These are phyloP conservation scores for Cryptus viduatorius DNA, from an alignment of 2,888 invertebrate genomes.

Conservation along the genomic window DNA sequence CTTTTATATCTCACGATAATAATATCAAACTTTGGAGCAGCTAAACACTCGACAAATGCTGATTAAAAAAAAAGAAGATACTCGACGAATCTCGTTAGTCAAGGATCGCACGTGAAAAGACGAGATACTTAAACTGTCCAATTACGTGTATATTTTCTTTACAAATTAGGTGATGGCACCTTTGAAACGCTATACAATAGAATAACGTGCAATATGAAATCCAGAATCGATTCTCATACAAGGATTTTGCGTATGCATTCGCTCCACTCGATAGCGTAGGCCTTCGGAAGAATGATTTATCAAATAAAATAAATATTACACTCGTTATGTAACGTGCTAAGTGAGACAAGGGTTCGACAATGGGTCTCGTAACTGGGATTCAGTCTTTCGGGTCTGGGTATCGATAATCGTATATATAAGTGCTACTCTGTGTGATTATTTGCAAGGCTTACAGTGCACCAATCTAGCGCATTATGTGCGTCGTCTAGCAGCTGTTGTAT, in stretches of 20 bases:
- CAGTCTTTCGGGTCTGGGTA: constrained; percentile 30
- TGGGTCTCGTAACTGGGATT: constrained; percentile 21
- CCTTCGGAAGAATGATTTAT: constrained; percentile 25
- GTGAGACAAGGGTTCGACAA: constrained; percentile 9
- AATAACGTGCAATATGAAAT: background rate
- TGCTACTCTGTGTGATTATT: constrained; percentile 9
- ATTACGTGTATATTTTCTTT: constrained; percentile 47
- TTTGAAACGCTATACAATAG: constrained; percentile 26
- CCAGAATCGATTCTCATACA: constrained; percentile 29
- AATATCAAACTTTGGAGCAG: too few species aligned
- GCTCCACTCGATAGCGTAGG: constrained; percentile 5
- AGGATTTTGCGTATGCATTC: constrained; percentile 32
- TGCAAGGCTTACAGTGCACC: constrained; percentile 10
- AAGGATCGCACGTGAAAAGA: background rate
- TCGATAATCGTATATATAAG: background rate
- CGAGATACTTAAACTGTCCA: constrained; percentile 44
- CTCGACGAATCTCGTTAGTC: background rate
- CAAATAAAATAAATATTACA: constrained; percentile 65
- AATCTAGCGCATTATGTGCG: background rate
- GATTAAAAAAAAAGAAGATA: background rate
- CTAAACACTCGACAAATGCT: background rate
- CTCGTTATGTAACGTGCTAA: constrained; percentile 37
- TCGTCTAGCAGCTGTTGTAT: background rate
- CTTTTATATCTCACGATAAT: too few species aligned
- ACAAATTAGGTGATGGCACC: constrained; percentile 32